A percentile compares a stretch with the other conserved stretches of the same genome.
Conservation (phyloP, 2,797 vertebrate genomes). For the Rhynchonycteris naso region DNA sequence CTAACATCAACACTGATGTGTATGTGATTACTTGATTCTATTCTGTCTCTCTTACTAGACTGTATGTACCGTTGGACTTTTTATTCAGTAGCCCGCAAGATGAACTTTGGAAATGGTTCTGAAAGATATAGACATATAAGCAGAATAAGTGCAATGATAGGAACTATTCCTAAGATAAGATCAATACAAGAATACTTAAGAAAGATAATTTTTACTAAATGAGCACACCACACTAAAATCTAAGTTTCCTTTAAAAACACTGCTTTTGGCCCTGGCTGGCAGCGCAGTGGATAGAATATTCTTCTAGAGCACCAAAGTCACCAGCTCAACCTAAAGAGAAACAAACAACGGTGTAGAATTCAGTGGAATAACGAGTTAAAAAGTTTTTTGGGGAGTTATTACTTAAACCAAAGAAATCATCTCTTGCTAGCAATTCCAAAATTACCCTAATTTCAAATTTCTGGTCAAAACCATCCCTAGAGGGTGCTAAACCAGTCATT, state of each 20-base stretch:
- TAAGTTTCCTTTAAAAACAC: conserved; percentile 40
- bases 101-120: conserved; percentile 47
- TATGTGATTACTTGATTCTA: conserved; percentile 9
- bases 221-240: conserved; percentile 4
- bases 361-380: too few relatives aligned
- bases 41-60: conserved; percentile 26
- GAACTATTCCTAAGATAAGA: not conserved
- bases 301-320: too few relatives aligned
- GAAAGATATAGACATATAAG: conserved; percentile 22
- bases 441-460: not conserved
- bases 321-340: too few relatives aligned
- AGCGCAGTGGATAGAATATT: too few relatives aligned
- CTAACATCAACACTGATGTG: not conserved
- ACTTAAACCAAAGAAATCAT: not conserved
- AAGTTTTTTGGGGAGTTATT: not conserved
- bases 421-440: conserved; percentile 23
- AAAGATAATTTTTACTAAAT: conserved; percentile 29
- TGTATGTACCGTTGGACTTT: not conserved
- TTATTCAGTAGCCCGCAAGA: not conserved
- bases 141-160: conserved; percentile 40
- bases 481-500: not conserved
- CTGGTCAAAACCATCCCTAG: not conserved
- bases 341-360: too few relatives aligned
- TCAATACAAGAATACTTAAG: not conserved
- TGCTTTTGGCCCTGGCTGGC: too few relatives aligned